Conservation (phyloP, 1,140 invertebrate species). For the Ostrea edulis region DNA sequence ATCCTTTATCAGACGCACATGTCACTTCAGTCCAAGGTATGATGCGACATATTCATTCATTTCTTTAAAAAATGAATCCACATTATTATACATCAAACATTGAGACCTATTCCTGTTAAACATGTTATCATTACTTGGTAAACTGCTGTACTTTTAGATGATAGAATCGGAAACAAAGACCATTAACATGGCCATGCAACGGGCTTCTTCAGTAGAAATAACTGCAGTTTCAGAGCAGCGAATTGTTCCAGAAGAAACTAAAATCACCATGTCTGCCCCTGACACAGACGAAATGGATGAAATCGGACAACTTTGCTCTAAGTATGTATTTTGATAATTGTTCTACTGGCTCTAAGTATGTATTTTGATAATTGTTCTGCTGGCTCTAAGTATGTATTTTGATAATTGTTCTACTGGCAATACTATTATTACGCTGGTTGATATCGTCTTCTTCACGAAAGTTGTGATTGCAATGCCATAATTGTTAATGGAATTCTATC, state of each 20-base stretch:
- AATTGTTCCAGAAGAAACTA: slow-evolving; percentile 36
- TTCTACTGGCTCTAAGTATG: too few species aligned
- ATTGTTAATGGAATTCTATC: too few species aligned
- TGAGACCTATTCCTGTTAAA: too few species aligned
- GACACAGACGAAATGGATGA: not conserved
- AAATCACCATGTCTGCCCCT: not conserved
- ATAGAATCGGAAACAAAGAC: slow-evolving; percentile 46
- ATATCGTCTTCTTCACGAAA: too few species aligned
- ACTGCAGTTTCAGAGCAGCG: not conserved
- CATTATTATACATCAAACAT: too few species aligned
- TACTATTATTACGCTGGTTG: too few species aligned
- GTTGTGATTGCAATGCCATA: too few species aligned
- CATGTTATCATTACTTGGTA: too few species aligned
- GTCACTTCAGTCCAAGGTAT: slow-evolving; percentile 67
- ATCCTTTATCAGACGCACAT: slow-evolving; percentile 68
- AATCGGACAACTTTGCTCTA: not conserved
- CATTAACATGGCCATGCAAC: slow-evolving; percentile 46
- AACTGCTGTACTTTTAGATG: slow-evolving; percentile 17
- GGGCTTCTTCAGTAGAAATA: slow-evolving; percentile 35
- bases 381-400: too few species aligned
- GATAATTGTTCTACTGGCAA: too few species aligned
- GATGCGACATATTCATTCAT: not conserved
- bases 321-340: not conserved
- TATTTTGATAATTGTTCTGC: too few species aligned
- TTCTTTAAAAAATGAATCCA: too few species aligned